Percentiles rank a stretch among this genome's conserved stretches.
Conservation (phyloP, 1,140 invertebrate genomes). For the Plodia interpunctella region DNA sequence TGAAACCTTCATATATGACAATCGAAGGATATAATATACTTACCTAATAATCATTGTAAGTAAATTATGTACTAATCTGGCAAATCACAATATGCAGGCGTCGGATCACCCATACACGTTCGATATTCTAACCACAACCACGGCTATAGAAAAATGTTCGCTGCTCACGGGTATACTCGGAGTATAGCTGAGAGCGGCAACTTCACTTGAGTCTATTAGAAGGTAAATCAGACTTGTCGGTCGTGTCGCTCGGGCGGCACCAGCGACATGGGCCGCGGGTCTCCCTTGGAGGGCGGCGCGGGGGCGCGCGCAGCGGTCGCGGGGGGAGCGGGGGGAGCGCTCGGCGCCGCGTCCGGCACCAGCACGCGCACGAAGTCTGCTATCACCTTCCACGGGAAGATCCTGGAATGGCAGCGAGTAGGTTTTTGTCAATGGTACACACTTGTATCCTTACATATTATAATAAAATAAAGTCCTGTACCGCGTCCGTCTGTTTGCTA, state of each 20-base stretch:
- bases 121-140: background rate
- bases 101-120: background rate
- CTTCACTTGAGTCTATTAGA: background rate
- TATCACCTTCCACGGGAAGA: constrained; percentile 82
- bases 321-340: no score
- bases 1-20: no score
- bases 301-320: constrained; percentile 5
- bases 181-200: background rate
- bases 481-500: no score
- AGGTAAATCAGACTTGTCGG: constrained; percentile 48
- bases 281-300: constrained; percentile 26
- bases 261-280: constrained; percentile 53
- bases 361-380: constrained; percentile 80
- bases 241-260: constrained; percentile 53
- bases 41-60: background rate
- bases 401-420: constrained; percentile 28
- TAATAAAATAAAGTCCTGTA: no score
- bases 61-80: background rate
- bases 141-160: background rate
- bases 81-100: constrained; percentile 1
- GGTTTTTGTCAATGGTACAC: no score
- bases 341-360: constrained; percentile 80
- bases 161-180: background rate
- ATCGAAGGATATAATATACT: background rate
- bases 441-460: no score